A percentile compares a stretch with the other conserved stretches of the same genome.
These are phyloP conservation scores for Drosophila multiciliata DNA, from an alignment of 2,888 invertebrate species.

Conservation along the genomic window DNA sequence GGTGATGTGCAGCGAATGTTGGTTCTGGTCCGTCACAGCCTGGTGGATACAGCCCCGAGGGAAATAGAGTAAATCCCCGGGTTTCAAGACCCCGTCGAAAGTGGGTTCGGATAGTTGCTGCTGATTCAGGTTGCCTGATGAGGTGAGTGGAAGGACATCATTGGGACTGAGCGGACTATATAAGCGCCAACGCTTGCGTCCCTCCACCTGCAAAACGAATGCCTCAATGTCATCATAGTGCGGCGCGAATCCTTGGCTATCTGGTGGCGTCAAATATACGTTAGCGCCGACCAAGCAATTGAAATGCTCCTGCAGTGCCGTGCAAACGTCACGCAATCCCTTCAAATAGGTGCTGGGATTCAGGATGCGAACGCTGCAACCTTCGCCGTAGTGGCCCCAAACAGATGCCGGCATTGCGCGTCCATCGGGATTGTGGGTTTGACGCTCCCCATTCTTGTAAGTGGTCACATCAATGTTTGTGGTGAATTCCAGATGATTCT, in stretches of 20 bases:
- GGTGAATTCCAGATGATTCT: slow-evolving; percentile 91
- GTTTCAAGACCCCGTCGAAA: slow-evolving; percentile 89
- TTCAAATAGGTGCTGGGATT: slow-evolving; percentile 95
- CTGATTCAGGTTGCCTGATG: slow-evolving; percentile 91
- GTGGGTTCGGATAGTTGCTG: slow-evolving; percentile 92
- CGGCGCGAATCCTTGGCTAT: slow-evolving; percentile 98
- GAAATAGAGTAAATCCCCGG: slow-evolving; percentile 97
- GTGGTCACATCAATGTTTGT: slow-evolving; percentile 97
- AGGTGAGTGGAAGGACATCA: slow-evolving; percentile 91
- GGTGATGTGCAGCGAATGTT: slow-evolving; percentile 97
- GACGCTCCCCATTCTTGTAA: slow-evolving; percentile 90
- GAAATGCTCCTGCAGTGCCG: slow-evolving; percentile 96
- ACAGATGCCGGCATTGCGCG: slow-evolving; percentile 87
- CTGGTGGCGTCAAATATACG: slow-evolving; percentile 97
- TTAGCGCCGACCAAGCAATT: slow-evolving; percentile 98
- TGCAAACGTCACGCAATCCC: slow-evolving; percentile 88
- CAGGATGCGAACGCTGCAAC: slow-evolving; percentile 94
- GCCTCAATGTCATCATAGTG: slow-evolving; percentile 99
- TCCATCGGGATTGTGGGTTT: slow-evolving; percentile 94
- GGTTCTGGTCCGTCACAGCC: slow-evolving; percentile 90
- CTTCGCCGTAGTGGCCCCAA: slow-evolving; percentile 95
- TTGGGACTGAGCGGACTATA: slow-evolving; percentile 90
- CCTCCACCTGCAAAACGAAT: slow-evolving; percentile 98
- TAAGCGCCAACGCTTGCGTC: slow-evolving; percentile 96
- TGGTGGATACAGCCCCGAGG: slow-evolving; percentile 96